These are phyloP conservation scores for Microhierax caerulescens DNA, from an alignment of 2,797 vertebrate genomes.

Conservation along the genomic window DNA sequence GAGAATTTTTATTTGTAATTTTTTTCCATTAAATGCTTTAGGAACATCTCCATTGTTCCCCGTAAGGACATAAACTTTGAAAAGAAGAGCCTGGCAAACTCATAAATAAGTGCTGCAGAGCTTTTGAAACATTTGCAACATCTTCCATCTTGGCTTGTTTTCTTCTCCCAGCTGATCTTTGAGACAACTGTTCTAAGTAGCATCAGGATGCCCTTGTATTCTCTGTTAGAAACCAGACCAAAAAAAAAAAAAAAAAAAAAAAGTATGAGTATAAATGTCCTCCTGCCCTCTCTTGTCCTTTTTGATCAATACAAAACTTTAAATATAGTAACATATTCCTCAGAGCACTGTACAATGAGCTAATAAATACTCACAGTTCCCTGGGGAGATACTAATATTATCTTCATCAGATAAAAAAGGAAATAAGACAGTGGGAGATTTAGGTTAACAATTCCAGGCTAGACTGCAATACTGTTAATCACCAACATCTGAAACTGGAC, in stretches of 20 bases:
- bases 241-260: neutral
- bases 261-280: neutral
- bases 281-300: neutral
- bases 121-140: conserved; percentile 44
- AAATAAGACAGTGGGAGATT: neutral
- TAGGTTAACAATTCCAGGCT: neutral
- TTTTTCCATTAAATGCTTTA: conserved; percentile 34
- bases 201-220: conserved; percentile 71
- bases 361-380: neutral
- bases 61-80: conserved; percentile 48
- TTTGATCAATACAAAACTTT: neutral
- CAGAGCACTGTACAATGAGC: neutral
- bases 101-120: conserved; percentile 63
- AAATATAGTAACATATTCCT: neutral
- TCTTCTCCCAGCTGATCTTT: conserved; percentile 11
- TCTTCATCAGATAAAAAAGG: neutral
- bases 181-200: conserved; percentile 59
- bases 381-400: neutral
- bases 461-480: neutral
- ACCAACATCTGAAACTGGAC: neutral
- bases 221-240: conserved; percentile 63
- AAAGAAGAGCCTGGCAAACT: conserved; percentile 37
- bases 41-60: conserved; percentile 20
- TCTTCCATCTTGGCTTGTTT: conserved; percentile 52
- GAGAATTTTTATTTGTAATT: neutral